Evolutionary conservation across 2,113 vertebrate species (phyloP).

Genomic region (Probosciger aterrimus): DNA sequence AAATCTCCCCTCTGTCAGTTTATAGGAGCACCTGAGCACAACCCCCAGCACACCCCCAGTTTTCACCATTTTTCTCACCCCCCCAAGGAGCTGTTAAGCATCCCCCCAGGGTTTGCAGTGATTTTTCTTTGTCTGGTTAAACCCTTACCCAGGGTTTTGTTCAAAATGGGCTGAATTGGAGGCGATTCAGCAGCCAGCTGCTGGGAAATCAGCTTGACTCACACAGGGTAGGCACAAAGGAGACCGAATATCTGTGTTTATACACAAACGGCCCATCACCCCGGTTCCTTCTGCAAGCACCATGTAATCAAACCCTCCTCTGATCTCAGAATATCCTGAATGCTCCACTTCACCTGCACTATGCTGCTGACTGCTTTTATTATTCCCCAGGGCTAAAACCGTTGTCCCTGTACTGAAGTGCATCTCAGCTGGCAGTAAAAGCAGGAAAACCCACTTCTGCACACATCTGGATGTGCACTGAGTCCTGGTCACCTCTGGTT

Average conservation of each 20-base stretch:
- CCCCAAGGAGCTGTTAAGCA: background rate
- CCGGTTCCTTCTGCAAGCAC: background rate
- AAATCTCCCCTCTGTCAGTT: background rate
- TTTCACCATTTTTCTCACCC: background rate
- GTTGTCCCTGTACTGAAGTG: rapidly evolving
- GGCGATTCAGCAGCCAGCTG: background rate
- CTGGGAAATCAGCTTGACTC: background rate
- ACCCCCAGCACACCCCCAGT: background rate
- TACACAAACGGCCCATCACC: background rate
- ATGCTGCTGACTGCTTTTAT: background rate
- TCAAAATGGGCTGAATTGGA: too few relatives aligned
- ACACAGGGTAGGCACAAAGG: background rate
- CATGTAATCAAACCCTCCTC: background rate
- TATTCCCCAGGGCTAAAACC: background rate
- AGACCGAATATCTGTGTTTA: background rate
- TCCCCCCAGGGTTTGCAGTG: background rate
- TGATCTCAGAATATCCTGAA: background rate
- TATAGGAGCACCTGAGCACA: background rate
- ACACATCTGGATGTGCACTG: rapidly evolving
- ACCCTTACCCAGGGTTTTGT: background rate
- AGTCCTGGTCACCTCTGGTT: background rate
- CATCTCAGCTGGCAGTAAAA: background rate
- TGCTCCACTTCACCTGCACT: background rate
- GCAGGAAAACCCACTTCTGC: background rate
- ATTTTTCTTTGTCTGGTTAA: too few relatives aligned